phyloP scores from a whole-genome alignment of 2,113 vertebrate genomes.

The Melanerpes formicivorus region DNA sequence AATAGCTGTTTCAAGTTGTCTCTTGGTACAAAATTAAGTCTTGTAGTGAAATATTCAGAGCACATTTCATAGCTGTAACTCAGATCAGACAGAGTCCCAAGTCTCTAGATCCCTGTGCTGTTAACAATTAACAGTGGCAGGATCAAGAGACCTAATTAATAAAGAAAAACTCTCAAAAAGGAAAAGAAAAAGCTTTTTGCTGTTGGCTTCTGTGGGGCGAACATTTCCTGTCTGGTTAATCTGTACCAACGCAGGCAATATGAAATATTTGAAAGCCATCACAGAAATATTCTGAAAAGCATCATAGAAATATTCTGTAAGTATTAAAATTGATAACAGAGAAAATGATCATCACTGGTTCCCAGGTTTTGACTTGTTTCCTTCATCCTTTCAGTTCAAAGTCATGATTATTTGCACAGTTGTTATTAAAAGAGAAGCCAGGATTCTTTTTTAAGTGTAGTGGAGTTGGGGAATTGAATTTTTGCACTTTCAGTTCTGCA shows the following conservation, averaged over 20 bases:
- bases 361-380: not conserved
- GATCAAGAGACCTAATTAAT: constrained; percentile 47
- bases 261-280: constrained; percentile 25
- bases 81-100: constrained; percentile 10
- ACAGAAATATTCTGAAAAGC: constrained; percentile 16
- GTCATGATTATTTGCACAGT: constrained; percentile 8
- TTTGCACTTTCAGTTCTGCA: constrained; percentile 2
- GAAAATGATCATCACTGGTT: not conserved
- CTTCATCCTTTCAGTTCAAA: constrained; percentile 34
- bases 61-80: constrained; percentile 28
- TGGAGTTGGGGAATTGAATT: not conserved
- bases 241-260: not conserved
- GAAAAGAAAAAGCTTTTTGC: not conserved
- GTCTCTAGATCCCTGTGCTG: constrained; percentile 25
- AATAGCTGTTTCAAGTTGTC: constrained; percentile 26
- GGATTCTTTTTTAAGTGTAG: constrained; percentile 3
- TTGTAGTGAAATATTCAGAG: constrained; percentile 50
- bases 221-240: not conserved
- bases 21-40: constrained; percentile 22
- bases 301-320: constrained; percentile 5
- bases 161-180: not conserved
- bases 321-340: constrained; percentile 19
- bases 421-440: not conserved
- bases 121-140: constrained; percentile 57
- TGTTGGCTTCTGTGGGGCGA: not conserved